Percentiles rank a stretch among this genome's conserved stretches.
These are phyloP conservation scores for Sclerodermus sp. DNA, from an alignment of 2,888 invertebrate genomes.

Conservation along the genomic window DNA sequence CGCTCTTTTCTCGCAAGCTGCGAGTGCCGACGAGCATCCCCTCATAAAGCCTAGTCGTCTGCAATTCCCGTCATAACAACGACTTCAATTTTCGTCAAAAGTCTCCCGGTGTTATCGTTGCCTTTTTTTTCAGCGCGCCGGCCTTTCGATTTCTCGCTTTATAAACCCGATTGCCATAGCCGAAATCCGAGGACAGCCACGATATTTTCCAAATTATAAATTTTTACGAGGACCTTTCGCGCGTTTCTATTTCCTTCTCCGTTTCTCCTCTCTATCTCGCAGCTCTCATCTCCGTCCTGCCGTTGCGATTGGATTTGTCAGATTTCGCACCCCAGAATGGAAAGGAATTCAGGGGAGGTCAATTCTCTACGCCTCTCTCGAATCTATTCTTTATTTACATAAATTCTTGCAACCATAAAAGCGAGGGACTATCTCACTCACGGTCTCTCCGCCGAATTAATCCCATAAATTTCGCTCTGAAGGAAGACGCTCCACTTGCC, in stretches of 20 bases:
- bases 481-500: too few relatives aligned
- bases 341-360: conserved; percentile 3
- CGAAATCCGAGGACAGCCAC: conserved; percentile 36
- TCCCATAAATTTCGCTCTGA: too few relatives aligned
- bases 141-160: conserved; percentile 57
- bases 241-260: conserved; percentile 3
- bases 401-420: too few relatives aligned
- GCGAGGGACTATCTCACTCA: too few relatives aligned
- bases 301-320: conserved; percentile 50
- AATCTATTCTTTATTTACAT: too few relatives aligned
- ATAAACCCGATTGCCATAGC: conserved; percentile 53
- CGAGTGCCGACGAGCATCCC: conserved; percentile 26
- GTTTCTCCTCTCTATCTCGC: conserved; percentile 11
- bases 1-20: conserved; percentile 25
- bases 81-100: conserved; percentile 58
- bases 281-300: conserved; percentile 11
- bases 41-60: conserved; percentile 50
- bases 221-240: conserved; percentile 50
- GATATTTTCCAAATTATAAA: conserved; percentile 59
- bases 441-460: too few relatives aligned
- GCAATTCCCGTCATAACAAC: conserved; percentile 57
- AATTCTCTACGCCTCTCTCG: too few relatives aligned
- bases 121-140: conserved; percentile 11
- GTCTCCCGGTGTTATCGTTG: conserved; percentile 49
- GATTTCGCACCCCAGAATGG: conserved; percentile 47